Percentiles rank a stretch among this genome's conserved stretches.
Conservation (phyloP, 1,140 invertebrate genomes). For the Neuroterus valhalla region DNA sequence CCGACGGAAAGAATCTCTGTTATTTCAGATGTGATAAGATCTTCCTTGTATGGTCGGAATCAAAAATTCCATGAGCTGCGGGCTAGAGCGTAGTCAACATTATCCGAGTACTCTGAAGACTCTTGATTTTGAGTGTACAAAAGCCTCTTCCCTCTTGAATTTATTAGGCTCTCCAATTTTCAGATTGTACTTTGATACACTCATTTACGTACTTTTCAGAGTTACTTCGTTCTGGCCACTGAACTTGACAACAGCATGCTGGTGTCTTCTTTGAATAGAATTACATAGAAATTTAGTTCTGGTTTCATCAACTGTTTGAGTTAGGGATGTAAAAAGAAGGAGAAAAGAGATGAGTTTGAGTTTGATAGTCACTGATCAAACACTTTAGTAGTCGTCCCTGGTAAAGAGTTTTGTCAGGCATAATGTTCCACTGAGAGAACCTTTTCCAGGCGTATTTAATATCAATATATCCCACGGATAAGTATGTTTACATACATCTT, state of each 20-base stretch:
- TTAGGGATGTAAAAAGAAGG: no score
- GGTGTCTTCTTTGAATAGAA: no score
- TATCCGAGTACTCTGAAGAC: background rate
- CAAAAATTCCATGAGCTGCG: background rate
- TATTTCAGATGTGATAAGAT: conserved; percentile 4
- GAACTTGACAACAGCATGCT: background rate
- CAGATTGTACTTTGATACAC: background rate
- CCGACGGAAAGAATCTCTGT: background rate
- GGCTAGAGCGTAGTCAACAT: background rate
- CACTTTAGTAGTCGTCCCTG: no score
- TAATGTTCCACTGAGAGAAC: no score
- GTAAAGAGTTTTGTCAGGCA: no score
- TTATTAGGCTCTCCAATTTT: background rate
- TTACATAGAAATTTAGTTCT: no score
- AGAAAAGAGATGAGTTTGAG: no score
- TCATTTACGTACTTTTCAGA: background rate
- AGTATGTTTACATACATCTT: no score
- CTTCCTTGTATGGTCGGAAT: background rate
- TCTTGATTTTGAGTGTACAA: background rate
- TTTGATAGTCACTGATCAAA: no score
- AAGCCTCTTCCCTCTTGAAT: background rate
- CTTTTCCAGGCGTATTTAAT: no score
- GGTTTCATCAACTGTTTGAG: no score
- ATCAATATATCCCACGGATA: no score
- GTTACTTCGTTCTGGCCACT: background rate